Evolutionary conservation across 2,888 invertebrate species (phyloP), one percentile per base, ranked within the genome.

Genomic region (Lomographa bimaculata): DNA sequence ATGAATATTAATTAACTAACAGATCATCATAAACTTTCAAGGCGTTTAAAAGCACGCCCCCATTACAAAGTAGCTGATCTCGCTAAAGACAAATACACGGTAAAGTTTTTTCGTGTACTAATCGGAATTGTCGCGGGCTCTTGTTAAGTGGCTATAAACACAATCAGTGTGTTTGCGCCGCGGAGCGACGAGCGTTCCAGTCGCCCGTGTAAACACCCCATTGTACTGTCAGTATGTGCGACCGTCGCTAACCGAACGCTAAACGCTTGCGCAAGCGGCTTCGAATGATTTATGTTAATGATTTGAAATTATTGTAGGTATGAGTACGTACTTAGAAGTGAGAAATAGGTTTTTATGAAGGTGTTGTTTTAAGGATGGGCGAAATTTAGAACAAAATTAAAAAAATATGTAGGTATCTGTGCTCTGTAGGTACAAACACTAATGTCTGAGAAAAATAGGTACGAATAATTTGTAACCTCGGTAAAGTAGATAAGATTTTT

Each of bases 71-170:
- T 85, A 86, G 86, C 86, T 42, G 41, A 41, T 47, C 79, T 84
- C 72, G 66, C 75, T 71, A 71, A 72, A 72, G 69, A 73, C 72
- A 83, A 82, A 83, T 57, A 81, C 62, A 57, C 61, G 60, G 72
- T 72, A 64, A 64, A 71, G 67, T 78, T 84, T 81, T 85, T 83
- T 84, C 78, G 75, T 68, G 71, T 67, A 78, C 79, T 86, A 82
- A 86, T 86, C 82, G 79, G 89, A 87, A 89, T 83, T 83, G 66
- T 87, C 73, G 75, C 87, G 59, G 74, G 57, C 51, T 66, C 65
- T 77, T 67, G 87, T 89, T 89, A 89, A 89, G 79, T 89, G 86
- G 84, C 87, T 79, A 83, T 89, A 89, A 87, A 89, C 87, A 89
- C 86, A 89, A 83, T 85, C 78, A 70, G 73, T 46, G 55, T 85